A percentile compares a stretch with the other conserved stretches of the same genome.
Conservation (phyloP, 1,140 invertebrate species). For the Conus betulinus region DNA sequence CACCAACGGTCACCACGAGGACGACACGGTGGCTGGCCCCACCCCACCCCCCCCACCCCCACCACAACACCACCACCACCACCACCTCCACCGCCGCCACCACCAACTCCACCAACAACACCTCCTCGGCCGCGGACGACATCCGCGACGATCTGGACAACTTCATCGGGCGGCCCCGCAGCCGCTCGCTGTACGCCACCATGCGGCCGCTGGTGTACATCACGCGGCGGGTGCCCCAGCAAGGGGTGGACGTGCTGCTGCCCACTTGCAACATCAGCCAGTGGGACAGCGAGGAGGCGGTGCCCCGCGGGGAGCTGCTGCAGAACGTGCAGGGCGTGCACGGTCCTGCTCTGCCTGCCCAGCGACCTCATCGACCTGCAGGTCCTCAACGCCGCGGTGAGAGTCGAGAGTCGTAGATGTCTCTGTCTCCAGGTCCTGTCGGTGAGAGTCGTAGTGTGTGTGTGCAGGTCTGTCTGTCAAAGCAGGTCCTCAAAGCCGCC, state of each 20-base stretch:
- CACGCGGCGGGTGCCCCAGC: conserved; percentile 67
- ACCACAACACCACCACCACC: background rate
- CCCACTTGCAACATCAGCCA: conserved; percentile 66
- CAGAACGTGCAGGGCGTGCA: conserved; percentile 84
- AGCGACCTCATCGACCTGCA: conserved; percentile 90
- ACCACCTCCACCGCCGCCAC: background rate
- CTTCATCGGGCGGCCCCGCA: conserved; percentile 22
- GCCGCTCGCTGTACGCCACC: conserved; percentile 29
- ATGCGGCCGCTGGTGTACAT: conserved; percentile 66
- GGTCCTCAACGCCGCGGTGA: conserved; percentile 82
- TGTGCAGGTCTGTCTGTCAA: background rate
- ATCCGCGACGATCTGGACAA: conserved; percentile 17
- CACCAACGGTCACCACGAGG: background rate
- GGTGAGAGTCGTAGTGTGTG: too few relatives aligned
- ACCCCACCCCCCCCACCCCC: background rate
- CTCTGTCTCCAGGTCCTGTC: background rate
- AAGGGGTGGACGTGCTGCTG: conserved; percentile 64
- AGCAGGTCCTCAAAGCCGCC: too few relatives aligned
- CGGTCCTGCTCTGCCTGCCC: conserved; percentile 87
- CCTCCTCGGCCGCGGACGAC: background rate
- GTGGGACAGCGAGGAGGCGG: conserved; percentile 75
- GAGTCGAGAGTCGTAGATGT: conserved; percentile 13
- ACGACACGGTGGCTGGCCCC: background rate
- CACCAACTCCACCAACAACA: background rate
- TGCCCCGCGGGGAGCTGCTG: conserved; percentile 84